These are phyloP conservation scores for Cololabis saira DNA, from an alignment of 2,113 vertebrate genomes.

Conservation along the genomic window DNA sequence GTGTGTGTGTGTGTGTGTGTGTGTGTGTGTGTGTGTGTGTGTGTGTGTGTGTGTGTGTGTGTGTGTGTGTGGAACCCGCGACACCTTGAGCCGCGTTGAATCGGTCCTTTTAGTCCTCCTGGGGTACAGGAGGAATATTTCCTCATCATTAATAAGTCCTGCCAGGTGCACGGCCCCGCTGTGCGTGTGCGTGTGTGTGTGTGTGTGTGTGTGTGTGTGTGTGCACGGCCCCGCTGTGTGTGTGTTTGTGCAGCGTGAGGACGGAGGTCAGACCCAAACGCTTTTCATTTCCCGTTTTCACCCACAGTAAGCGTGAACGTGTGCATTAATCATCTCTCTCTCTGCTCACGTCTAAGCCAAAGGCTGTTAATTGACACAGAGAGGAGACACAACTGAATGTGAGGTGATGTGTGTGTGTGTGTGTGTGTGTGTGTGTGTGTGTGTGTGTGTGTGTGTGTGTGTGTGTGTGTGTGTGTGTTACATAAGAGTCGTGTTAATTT, in stretches of 20 bases:
- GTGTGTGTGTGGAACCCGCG: constrained; percentile 4
- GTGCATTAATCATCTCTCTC: background rate
- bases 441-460: background rate
- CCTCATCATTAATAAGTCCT: constrained; percentile 11
- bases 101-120: constrained; percentile 7
- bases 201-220: no score
- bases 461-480: constrained; percentile 36
- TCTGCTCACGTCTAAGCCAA: constrained; percentile 23
- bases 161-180: background rate
- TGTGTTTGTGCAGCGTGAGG: no score
- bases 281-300: background rate
- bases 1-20: no score
- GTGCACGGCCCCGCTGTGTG: background rate
- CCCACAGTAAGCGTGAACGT: background rate
- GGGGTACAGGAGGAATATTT: constrained; percentile 33
- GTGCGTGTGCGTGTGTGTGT: no score
- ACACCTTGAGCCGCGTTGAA: constrained; percentile 54
- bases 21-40: no score
- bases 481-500: constrained; percentile 65
- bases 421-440: constrained; percentile 17
- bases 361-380: constrained; percentile 51
- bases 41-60: no score
- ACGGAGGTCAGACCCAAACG: no score
- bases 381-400: constrained; percentile 35
- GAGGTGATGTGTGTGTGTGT: constrained; percentile 2